Base-by-base conservation (phyloP, 2,888 invertebrate species). In the Serrognathus titanus region DNA sequence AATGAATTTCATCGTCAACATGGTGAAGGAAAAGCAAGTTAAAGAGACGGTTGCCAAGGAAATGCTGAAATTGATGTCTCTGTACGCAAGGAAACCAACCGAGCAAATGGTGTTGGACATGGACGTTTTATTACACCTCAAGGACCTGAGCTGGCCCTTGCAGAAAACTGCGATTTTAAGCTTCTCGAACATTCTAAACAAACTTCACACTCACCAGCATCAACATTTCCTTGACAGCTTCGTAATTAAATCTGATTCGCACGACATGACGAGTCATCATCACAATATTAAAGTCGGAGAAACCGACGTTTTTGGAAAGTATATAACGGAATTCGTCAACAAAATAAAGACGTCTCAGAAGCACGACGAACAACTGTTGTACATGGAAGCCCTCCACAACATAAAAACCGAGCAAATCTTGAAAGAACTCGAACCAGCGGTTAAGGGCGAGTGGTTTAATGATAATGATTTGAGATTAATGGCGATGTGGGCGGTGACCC, bases 331-430 rank as follows among this genome's bases (percentile, higher is more conserved):
- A 31, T 67, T 69, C 48, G 58, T 69, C 5, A 62, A 68, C n/a
- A 65, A 65, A 57, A 24, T 74, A 40, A 61, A 68, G 62, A 41
- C 55, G 8, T 53, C 70, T 40, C 64, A 65, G 38, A 67, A 69
- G 10, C 73, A 78, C 53, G 67, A 74, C 2, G 69, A 73, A 60
- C 75, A 78, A 66, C 65, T 79, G 60, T 58, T 79, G 12, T 80
- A 78, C 64, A 60, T 81, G 47, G 73, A 77, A 67, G 81, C 78
- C 1, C 68, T 82, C 50, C 72, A 69, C 41, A 83, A 83, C 66
- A 75, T 81, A 39, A 71, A 75, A 58, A 63, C 79, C 3, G 70
- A 70, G 6, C 70, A 72, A 20, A 72, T 78, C 31, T 60, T 76
- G 24, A 70, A 76, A 45, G 72, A 76, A 48, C 62, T 82, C 49